These are phyloP conservation scores for Theodoxus fluviatilis DNA, from an alignment of 2,888 invertebrate genomes.

Conservation along the genomic window DNA sequence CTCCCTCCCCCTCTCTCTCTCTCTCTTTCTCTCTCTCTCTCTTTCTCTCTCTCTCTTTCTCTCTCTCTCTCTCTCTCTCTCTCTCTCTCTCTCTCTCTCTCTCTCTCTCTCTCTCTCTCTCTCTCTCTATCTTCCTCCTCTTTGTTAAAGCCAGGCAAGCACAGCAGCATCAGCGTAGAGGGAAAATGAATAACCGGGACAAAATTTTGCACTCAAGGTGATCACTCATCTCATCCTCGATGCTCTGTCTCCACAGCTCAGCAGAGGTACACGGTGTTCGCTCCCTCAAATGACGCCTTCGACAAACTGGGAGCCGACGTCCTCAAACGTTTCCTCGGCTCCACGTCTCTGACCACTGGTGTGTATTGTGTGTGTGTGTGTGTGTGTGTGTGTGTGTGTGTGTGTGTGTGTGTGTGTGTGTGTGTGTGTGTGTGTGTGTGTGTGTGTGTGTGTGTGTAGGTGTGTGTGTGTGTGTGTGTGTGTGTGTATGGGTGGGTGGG, in stretches of 20 bases:
- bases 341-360: too few species aligned
- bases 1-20: too few species aligned
- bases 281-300: conserved; percentile 43
- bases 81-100: too few species aligned
- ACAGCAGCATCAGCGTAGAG: too few species aligned
- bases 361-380: not conserved
- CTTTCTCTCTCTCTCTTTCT: conserved; percentile 13
- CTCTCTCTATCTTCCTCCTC: too few species aligned
- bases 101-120: too few species aligned
- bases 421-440: not conserved
- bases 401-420: not conserved
- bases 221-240: not conserved
- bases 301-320: too few species aligned
- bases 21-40: conserved; percentile 15
- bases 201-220: too few species aligned
- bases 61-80: conserved; percentile 16
- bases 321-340: too few species aligned
- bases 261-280: conserved; percentile 43
- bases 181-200: too few species aligned
- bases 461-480: not conserved
- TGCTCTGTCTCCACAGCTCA: not conserved
- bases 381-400: conserved; percentile 16
- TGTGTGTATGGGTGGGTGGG: too few species aligned
- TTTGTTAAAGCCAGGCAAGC: too few species aligned
- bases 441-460: not conserved